Conservation (phyloP, 1,140 invertebrate species). For the Leguminivora glycinivorella region DNA sequence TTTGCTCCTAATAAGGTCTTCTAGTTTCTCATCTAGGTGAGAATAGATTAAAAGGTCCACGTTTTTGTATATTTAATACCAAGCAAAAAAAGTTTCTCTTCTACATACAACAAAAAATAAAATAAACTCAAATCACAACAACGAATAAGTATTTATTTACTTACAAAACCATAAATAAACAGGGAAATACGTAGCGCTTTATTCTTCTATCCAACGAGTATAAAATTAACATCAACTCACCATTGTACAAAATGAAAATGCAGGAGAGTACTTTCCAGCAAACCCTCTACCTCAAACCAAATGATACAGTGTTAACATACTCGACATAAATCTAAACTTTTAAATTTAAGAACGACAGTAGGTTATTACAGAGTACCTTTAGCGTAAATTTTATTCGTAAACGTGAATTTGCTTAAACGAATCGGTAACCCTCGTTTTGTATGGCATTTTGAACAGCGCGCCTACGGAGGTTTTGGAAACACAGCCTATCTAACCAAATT, state of each 20-base stretch:
- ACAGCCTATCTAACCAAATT: too few species aligned
- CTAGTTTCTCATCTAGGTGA: too few species aligned
- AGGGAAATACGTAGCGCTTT: conserved; percentile 60
- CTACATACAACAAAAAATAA: neutral
- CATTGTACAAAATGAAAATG: conserved; percentile 64
- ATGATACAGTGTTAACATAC: conserved; percentile 26
- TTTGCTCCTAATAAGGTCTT: too few species aligned
- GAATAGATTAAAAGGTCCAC: too few species aligned
- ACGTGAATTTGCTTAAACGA: too few species aligned
- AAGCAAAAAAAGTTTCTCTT: neutral
- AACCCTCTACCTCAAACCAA: conserved; percentile 50
- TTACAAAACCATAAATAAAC: conserved; percentile 54
- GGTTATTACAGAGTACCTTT: too few species aligned
- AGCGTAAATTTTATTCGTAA: too few species aligned
- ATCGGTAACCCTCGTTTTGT: too few species aligned
- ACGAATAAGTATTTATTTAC: conserved; percentile 40
- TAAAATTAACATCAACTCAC: conserved; percentile 66
- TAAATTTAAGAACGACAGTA: conserved; percentile 34
- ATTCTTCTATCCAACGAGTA: conserved; percentile 68
- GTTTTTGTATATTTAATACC: too few species aligned
- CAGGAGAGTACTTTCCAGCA: conserved; percentile 60
- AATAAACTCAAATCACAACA: neutral
- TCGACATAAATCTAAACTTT: conserved; percentile 37
- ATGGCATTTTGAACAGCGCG: too few species aligned
- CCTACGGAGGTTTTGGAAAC: too few species aligned